These are phyloP conservation scores for Nephrotoma flavescens DNA, from an alignment of 2,888 invertebrate species.

Conservation along the genomic window DNA sequence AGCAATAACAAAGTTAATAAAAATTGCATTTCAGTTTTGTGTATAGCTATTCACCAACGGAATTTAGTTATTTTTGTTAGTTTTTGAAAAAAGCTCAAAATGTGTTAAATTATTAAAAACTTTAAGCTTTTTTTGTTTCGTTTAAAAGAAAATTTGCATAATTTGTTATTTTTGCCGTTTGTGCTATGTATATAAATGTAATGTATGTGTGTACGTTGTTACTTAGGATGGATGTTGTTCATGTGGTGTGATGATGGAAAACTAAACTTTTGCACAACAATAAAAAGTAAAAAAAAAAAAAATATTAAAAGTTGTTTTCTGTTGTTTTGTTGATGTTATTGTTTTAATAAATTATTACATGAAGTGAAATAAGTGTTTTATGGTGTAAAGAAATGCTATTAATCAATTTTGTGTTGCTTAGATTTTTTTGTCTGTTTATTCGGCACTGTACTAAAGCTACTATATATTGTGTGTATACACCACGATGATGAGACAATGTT, in stretches of 20 bases:
- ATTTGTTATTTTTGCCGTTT: neutral
- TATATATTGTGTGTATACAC: neutral
- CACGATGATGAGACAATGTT: neutral
- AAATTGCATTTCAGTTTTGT: neutral
- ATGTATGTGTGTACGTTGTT: neutral
- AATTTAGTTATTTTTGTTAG: neutral
- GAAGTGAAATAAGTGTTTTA: neutral
- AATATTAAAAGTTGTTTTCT: neutral
- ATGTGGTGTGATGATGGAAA: neutral
- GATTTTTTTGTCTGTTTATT: neutral
- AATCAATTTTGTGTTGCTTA: neutral
- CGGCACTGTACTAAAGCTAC: neutral
- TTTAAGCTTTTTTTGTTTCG: neutral
- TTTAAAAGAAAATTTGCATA: neutral
- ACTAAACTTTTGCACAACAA: neutral
- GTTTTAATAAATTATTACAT: neutral
- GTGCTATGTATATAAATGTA: neutral
- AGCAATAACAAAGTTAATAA: neutral
- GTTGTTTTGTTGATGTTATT: neutral
- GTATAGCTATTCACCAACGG: no score
- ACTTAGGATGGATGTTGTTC: neutral
- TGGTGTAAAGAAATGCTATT: neutral
- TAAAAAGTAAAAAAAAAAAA: neutral
- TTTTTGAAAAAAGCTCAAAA: neutral
- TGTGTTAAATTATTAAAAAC: neutral